Evolutionary conservation across 2,797 vertebrate species (phyloP).

Genomic region (Melanotaenia maccullochi): DNA sequence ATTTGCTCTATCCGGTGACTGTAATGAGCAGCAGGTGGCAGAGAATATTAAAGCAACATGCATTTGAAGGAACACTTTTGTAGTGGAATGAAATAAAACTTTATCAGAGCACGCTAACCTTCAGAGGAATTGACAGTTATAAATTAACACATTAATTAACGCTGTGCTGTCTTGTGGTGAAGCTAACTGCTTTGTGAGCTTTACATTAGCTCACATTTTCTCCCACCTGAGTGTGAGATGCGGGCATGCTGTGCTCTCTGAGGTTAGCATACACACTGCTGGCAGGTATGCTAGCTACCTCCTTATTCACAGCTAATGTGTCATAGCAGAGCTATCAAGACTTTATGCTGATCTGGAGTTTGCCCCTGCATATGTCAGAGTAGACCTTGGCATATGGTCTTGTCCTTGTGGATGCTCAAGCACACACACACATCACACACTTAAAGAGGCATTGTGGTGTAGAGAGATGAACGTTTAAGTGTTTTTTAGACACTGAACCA

Average conservation of each 20-base stretch:
- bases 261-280: conserved; percentile 22
- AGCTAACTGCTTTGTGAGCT: background rate
- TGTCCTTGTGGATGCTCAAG: conserved; percentile 11
- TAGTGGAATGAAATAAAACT: conserved; percentile 20
- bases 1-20: conserved; percentile 29
- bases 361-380: conserved; percentile 44
- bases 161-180: background rate
- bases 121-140: background rate
- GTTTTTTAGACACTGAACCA: conserved; percentile 51
- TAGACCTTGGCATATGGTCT: conserved; percentile 31
- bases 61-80: conserved; percentile 11
- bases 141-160: background rate
- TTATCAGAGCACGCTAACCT: conserved; percentile 7
- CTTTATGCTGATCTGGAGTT: conserved; percentile 54
- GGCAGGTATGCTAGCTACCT: background rate
- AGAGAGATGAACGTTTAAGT: conserved; percentile 32
- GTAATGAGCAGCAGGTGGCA: conserved; percentile 31
- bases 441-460: background rate
- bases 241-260: background rate
- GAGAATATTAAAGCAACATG: conserved; percentile 8
- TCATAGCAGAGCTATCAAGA: conserved; percentile 58
- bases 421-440: background rate
- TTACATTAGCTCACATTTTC: background rate
- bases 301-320: conserved; percentile 63
- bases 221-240: background rate